Conservation (phyloP, 2,888 invertebrate genomes). For the Chalcosyrphus nemorum region DNA sequence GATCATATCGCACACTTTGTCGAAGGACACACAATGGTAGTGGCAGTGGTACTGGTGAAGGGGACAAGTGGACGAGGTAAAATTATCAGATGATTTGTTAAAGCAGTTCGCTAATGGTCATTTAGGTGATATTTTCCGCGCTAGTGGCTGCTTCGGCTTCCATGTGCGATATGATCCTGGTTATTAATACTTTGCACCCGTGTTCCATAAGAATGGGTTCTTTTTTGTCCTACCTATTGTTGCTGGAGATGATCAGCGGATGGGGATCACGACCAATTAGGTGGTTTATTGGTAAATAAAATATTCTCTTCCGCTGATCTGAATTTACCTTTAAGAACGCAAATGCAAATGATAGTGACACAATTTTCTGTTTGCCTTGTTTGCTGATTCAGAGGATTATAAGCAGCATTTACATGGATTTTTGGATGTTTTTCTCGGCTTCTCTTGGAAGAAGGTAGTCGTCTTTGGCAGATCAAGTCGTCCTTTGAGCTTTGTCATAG, state of each 20-base stretch:
- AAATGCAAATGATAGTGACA: neutral
- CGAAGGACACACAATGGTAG: neutral
- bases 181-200: slow-evolving; percentile 64
- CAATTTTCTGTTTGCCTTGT: too few species aligned
- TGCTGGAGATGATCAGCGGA: slow-evolving; percentile 44
- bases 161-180: slow-evolving; percentile 62
- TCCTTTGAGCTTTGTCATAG: too few species aligned
- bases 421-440: too few species aligned
- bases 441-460: too few species aligned
- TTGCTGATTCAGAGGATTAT: too few species aligned
- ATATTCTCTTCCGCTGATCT: slow-evolving; percentile 2
- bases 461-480: too few species aligned
- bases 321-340: neutral
- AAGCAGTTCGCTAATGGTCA: slow-evolving; percentile 77
- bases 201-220: slow-evolving; percentile 1
- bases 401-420: too few species aligned
- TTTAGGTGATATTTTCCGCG: slow-evolving; percentile 78
- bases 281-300: slow-evolving; percentile 53
- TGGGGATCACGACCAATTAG: slow-evolving; percentile 61
- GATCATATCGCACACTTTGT: slow-evolving; percentile 66
- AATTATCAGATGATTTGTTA: slow-evolving; percentile 73
- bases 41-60: neutral
- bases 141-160: slow-evolving; percentile 69
- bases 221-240: neutral
- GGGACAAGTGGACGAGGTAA: slow-evolving; percentile 43